Evolutionary conservation across 1,140 invertebrate species (phyloP).

Genomic region (Cherax destructor): DNA sequence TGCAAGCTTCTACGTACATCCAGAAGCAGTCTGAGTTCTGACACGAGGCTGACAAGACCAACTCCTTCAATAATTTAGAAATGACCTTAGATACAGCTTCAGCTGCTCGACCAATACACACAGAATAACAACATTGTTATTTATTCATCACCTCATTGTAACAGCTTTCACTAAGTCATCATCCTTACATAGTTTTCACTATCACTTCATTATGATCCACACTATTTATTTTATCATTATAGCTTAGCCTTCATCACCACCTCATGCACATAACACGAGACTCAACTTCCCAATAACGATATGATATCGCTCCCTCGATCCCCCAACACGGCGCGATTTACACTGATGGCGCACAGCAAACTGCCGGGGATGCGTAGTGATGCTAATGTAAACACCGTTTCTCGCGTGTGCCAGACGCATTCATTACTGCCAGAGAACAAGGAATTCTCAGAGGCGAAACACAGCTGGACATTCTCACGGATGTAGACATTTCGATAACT

Average conservation of each 20-base stretch:
- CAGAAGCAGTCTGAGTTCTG: too few relatives aligned
- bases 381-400: constrained; percentile 11
- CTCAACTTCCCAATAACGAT: not conserved
- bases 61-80: too few relatives aligned
- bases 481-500: not conserved
- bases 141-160: too few relatives aligned
- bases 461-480: not conserved
- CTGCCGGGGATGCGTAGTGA: not conserved
- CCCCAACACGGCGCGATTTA: constrained; percentile 1
- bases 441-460: not conserved
- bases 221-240: too few relatives aligned
- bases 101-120: too few relatives aligned
- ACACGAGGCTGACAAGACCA: too few relatives aligned
- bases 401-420: not conserved
- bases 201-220: too few relatives aligned
- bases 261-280: not conserved
- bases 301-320: constrained; percentile 1
- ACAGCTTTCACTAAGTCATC: too few relatives aligned
- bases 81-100: too few relatives aligned
- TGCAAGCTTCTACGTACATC: too few relatives aligned
- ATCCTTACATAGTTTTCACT: too few relatives aligned
- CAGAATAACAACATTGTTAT: too few relatives aligned
- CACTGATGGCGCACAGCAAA: constrained; percentile 4
- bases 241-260: not conserved
- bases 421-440: constrained; percentile 3